phyloP scores from a whole-genome alignment of 2,113 vertebrate species.

The Bos indicus region DNA sequence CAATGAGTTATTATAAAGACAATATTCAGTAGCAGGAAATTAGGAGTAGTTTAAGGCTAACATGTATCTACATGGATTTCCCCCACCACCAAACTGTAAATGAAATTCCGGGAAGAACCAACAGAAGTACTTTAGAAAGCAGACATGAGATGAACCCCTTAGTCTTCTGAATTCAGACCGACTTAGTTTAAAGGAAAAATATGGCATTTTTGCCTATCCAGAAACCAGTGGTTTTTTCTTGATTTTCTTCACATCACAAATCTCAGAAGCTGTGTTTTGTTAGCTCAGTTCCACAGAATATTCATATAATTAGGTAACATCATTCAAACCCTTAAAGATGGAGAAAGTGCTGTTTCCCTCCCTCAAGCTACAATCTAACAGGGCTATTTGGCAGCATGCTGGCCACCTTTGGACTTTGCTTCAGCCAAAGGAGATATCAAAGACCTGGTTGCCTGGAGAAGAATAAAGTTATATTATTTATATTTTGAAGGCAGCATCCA shows the following conservation, averaged over 20 bases:
- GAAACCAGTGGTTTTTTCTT: background rate
- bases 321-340: constrained; percentile 19
- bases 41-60: background rate
- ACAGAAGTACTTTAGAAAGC: constrained; percentile 18
- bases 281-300: constrained; percentile 32
- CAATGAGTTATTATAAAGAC: constrained; percentile 56
- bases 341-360: background rate
- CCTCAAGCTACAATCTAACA: constrained; percentile 22
- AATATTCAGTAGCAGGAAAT: background rate
- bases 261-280: constrained; percentile 37
- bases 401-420: constrained; percentile 47
- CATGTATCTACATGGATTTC: background rate
- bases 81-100: background rate
- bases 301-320: constrained; percentile 32
- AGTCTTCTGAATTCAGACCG: background rate
- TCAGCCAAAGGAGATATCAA: constrained; percentile 38
- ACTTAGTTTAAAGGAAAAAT: constrained; percentile 1
- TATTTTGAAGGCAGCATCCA: constrained; percentile 43
- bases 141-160: background rate
- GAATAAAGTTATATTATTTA: constrained; percentile 48
- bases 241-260: constrained; percentile 12
- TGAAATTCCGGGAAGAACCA: constrained; percentile 25
- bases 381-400: background rate
- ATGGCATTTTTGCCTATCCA: background rate
- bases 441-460: constrained; percentile 42